Percentiles rank a stretch among this genome's conserved stretches.
Conservation (phyloP, 2,888 invertebrate species). For the Urechis unicinctus region DNA sequence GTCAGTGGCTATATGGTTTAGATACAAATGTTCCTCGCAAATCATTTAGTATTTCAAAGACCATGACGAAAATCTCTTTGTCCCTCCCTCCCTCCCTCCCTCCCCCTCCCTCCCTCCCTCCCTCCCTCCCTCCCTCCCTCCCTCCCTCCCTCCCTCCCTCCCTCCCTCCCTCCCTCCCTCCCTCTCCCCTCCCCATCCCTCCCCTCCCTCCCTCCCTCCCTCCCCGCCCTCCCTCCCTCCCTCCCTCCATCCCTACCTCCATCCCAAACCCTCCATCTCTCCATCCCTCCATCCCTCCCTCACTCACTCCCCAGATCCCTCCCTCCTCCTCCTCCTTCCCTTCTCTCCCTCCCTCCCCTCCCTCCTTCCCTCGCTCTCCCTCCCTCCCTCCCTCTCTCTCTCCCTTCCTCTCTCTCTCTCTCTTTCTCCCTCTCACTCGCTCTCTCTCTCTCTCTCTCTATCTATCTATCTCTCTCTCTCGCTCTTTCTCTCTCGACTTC, state of each 20-base stretch:
- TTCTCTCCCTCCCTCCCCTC: background rate
- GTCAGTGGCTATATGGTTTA: too few species aligned
- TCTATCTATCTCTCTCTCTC: background rate
- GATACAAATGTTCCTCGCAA: too few species aligned
- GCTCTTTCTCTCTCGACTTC: too few species aligned
- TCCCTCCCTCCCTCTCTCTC: background rate
- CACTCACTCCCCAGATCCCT: background rate
- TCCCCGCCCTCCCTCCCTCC: background rate
- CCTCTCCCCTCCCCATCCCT: background rate
- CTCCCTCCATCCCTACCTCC: background rate
- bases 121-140: background rate
- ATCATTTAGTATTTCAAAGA: too few species aligned
- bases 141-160: background rate
- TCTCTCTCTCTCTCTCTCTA: too few species aligned
- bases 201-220: background rate
- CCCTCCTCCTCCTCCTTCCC: background rate
- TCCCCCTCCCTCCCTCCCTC: background rate
- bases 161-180: background rate
- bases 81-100: background rate
- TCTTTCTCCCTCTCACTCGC: too few species aligned
- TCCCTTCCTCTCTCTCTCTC: background rate
- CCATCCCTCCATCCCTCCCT: background rate
- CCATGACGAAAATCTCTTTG: too few species aligned
- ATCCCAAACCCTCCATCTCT: background rate
- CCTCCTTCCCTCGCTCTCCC: too few species aligned